Conservation (phyloP, 2,888 invertebrate genomes). For the Aphrophora alni region DNA sequence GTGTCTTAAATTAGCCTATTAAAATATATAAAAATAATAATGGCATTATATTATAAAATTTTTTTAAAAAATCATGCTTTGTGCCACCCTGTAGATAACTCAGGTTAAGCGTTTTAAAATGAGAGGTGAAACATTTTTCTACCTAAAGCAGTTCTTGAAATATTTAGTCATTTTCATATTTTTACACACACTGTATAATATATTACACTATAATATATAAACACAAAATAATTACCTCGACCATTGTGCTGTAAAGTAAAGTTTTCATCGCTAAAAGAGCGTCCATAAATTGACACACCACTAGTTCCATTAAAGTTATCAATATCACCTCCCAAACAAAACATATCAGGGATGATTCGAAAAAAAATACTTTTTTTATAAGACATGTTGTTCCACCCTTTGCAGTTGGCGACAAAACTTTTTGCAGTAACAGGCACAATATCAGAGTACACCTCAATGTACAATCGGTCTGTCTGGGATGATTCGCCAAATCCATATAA, state of each 20-base stretch:
- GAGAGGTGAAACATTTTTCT: too few relatives aligned
- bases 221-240: slow-evolving; percentile 42
- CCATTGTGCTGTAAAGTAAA: slow-evolving; percentile 38
- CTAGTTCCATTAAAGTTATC: slow-evolving; percentile 38
- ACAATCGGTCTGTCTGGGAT: slow-evolving; percentile 54
- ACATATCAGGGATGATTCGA: slow-evolving; percentile 34
- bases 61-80: too few relatives aligned
- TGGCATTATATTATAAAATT: too few relatives aligned
- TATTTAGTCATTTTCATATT: too few relatives aligned
- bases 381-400: slow-evolving; percentile 54
- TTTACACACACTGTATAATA: too few relatives aligned
- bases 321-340: slow-evolving; percentile 43
- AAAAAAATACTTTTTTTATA: slow-evolving; percentile 53
- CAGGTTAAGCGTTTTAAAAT: too few relatives aligned
- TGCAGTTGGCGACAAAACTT: slow-evolving; percentile 56
- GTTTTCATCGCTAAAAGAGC: slow-evolving; percentile 41
- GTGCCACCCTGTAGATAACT: too few relatives aligned
- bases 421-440: slow-evolving; percentile 56
- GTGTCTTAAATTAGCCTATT: too few relatives aligned
- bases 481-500: slow-evolving; percentile 29
- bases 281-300: slow-evolving; percentile 37
- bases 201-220: too few relatives aligned
- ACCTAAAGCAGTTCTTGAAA: too few relatives aligned
- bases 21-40: too few relatives aligned
- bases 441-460: slow-evolving; percentile 56